These are phyloP conservation scores for Morus bassanus DNA, from an alignment of 2,797 vertebrate species.

Conservation along the genomic window DNA sequence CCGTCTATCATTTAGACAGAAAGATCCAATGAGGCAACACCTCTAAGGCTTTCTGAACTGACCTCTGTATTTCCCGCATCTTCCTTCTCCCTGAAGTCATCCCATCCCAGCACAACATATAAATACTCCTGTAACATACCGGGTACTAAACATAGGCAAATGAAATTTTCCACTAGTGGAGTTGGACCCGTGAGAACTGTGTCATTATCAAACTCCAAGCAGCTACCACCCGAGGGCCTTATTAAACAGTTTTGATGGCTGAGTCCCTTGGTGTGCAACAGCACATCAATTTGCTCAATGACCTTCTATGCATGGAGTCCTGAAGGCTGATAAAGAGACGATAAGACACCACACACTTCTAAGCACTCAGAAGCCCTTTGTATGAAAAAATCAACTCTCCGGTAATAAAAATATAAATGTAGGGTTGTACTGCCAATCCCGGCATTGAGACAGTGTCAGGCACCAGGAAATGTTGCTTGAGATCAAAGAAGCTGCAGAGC, in stretches of 20 bases:
- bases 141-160: not conserved
- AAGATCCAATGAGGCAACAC: not conserved
- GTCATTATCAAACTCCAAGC: not conserved
- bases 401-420: not conserved
- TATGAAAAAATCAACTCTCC: not conserved
- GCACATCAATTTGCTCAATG: not conserved
- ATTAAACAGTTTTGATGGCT: not conserved
- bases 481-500: not conserved
- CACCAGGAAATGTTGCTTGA: not conserved
- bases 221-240: not conserved
- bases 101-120: not conserved
- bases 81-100: not conserved
- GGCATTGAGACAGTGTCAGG: accelerated
- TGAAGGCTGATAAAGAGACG: not conserved
- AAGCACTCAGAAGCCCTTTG: not conserved
- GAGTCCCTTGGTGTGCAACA: not conserved
- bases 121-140: not conserved
- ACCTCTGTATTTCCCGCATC: not conserved
- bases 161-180: not conserved
- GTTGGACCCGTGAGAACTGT: not conserved
- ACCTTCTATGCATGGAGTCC: not conserved
- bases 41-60: not conserved
- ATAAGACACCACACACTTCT: accelerated
- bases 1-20: not conserved
- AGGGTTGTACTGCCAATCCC: not conserved